Evolutionary conservation across 1,140 invertebrate genomes (phyloP), one percentile per base, ranked within the genome.

Genomic region (Zaprionus inermis): DNA sequence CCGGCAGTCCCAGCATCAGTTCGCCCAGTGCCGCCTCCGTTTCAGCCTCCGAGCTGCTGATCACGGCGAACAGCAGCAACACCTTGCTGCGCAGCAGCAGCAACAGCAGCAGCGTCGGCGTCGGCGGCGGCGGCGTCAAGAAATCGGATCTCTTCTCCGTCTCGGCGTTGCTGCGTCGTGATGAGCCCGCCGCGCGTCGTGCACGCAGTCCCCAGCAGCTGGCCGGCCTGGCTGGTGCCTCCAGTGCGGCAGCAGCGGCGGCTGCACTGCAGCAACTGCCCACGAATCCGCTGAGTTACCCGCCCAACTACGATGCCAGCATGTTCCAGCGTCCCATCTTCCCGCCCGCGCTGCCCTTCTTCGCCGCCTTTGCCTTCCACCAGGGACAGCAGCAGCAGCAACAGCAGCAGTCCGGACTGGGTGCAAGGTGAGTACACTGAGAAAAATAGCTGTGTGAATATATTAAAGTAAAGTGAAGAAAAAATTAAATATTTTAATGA

Each of bases 141-240:
- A 95, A 95, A 93, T 96, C 96, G 6, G 95, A 96, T 91, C 94
- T 95, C 5, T 97, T 97, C 89, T 97, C 96, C 64, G 96, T 97
- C 5, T 96, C 95, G 52, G 96, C 96, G 0, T 92, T 97, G 5
- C 91, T 97, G 12, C 94, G 96, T 92, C 96, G 96, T 56, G 96
- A 97, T 91, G 94, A 95, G 20, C 96, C 72, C 1, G 6, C 94
- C 95, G 92, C 95, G 96, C 56, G 96, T 96, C 91, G 94, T 95
- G 30, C 96, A 95, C 2, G 83, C 14, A 88, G 74, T 61, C 78
- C 75, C 0, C 76, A 93, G 7, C 36, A 38, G 88, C 90, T 94
- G 92, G 18, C 44, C 1, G 93, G 93, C 0, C 36, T 88, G 46
- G 36, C 66, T 3, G 65, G 63, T 22, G 60, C 60, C 38, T 59